A percentile compares a stretch with the other conserved stretches of the same genome.
Conservation (phyloP, 2,888 invertebrate species). For the Eubasilissa splendida region DNA sequence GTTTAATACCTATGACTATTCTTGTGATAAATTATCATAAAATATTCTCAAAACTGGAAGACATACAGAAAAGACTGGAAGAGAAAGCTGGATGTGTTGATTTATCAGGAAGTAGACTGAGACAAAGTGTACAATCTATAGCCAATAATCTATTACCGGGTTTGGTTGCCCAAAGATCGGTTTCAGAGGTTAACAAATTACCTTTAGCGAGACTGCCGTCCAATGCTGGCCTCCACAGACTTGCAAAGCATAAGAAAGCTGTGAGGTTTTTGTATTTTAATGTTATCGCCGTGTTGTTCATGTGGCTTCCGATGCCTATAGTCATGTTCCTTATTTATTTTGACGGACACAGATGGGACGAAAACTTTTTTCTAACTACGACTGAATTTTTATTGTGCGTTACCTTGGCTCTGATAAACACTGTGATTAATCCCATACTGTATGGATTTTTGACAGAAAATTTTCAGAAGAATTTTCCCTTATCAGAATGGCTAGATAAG, state of each 20-base stretch:
- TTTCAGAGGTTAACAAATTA: constrained; percentile 48
- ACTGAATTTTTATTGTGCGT: constrained; percentile 71
- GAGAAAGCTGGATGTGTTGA: constrained; percentile 51
- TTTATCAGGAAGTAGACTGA: constrained; percentile 65
- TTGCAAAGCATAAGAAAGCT: constrained; percentile 71
- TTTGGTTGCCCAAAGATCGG: constrained; percentile 69
- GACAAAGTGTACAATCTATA: constrained; percentile 63
- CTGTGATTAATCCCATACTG: constrained; percentile 72
- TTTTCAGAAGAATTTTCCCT: constrained; percentile 63
- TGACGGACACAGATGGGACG: constrained; percentile 70
- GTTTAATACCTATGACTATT: constrained; percentile 71
- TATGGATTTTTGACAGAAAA: constrained; percentile 73
- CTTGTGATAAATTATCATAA: constrained; percentile 72
- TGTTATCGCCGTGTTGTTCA: constrained; percentile 72
- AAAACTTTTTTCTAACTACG: constrained; percentile 71
- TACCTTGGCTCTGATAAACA: constrained; percentile 70
- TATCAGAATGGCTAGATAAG: constrained; percentile 19
- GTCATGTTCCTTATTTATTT: constrained; percentile 72
- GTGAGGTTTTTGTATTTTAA: constrained; percentile 71
- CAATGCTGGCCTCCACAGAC: constrained; percentile 59
- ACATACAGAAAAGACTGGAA: constrained; percentile 52
- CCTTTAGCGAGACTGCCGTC: constrained; percentile 34
- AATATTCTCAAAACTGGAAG: constrained; percentile 66
- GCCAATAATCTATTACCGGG: constrained; percentile 66
- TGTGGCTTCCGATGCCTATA: constrained; percentile 74